phyloP scores from a whole-genome alignment of 2,113 vertebrate species.

The Lepus timidus region DNA sequence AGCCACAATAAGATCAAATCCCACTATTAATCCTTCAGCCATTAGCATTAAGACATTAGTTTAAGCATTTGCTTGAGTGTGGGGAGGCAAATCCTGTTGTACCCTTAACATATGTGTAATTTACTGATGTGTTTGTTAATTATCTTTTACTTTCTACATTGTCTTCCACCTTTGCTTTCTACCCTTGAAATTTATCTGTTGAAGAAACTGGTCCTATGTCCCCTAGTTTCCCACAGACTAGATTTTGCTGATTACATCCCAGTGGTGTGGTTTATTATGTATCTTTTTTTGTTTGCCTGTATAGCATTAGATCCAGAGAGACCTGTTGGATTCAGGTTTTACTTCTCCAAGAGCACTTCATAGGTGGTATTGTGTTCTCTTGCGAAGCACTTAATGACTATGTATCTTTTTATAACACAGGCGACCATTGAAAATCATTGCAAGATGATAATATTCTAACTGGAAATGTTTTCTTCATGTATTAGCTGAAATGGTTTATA shows the following conservation, averaged over 20 bases:
- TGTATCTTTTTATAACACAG: background rate
- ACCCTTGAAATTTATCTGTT: background rate
- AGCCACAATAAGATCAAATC: no score
- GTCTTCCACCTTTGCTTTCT: background rate
- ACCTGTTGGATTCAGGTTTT: background rate
- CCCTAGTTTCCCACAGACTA: background rate
- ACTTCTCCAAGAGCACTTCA: background rate
- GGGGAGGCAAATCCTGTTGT: no score
- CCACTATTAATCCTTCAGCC: no score
- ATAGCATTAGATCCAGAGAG: background rate
- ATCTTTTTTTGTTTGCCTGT: constrained; percentile 11
- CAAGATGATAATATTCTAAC: constrained; percentile 18
- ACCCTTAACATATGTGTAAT: background rate
- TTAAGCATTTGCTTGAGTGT: no score
- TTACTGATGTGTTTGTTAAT: background rate
- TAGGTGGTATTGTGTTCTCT: background rate
- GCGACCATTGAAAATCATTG: constrained; percentile 27
- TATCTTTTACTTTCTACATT: no score
- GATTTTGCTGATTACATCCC: background rate
- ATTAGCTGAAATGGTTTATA: constrained; percentile 32
- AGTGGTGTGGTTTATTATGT: background rate
- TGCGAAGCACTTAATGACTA: background rate
- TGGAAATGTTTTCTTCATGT: constrained; percentile 31
- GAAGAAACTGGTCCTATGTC: background rate
- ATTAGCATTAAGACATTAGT: no score